These are phyloP conservation scores for Marcusenius ussheri DNA, from an alignment of 2,113 vertebrate genomes.

Conservation along the genomic window DNA sequence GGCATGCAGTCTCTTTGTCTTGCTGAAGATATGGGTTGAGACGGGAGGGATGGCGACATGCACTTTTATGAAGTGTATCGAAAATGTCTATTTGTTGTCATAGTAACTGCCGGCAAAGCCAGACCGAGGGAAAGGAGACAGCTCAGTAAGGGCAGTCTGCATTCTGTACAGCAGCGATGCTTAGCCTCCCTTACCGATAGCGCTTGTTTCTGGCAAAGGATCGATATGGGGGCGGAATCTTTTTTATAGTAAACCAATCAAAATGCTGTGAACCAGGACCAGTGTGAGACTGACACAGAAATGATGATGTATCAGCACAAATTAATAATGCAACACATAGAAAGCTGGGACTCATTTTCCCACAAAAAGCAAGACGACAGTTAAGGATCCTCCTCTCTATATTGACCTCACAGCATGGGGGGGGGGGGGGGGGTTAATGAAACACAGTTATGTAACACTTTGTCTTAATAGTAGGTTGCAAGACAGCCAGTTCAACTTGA, in stretches of 20 bases:
- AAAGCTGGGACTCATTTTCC: background rate
- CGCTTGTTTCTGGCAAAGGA: background rate
- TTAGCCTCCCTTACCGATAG: background rate
- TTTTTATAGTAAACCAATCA: background rate
- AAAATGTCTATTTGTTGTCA: slow-evolving; percentile 68
- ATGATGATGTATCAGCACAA: background rate
- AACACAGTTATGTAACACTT: background rate
- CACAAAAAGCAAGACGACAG: background rate
- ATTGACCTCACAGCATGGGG: background rate
- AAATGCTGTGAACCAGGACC: background rate
- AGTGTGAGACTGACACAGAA: background rate
- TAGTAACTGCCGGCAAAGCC: slow-evolving; percentile 68
- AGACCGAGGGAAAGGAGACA: slow-evolving; percentile 48
- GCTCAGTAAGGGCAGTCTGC: slow-evolving; percentile 28
- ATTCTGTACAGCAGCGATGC: background rate
- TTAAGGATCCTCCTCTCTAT: background rate
- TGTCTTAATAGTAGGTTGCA: background rate
- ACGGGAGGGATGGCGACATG: slow-evolving; percentile 40
- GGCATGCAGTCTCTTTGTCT: background rate
- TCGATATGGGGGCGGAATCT: slow-evolving; percentile 4
- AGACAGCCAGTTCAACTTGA: background rate
- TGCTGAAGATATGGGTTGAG: slow-evolving; percentile 23
- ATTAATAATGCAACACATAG: background rate
- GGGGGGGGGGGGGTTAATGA: background rate
- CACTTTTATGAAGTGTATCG: slow-evolving; percentile 54